These are phyloP conservation scores for Syngnathus acus DNA, from an alignment of 2,797 vertebrate genomes.

Conservation along the genomic window DNA sequence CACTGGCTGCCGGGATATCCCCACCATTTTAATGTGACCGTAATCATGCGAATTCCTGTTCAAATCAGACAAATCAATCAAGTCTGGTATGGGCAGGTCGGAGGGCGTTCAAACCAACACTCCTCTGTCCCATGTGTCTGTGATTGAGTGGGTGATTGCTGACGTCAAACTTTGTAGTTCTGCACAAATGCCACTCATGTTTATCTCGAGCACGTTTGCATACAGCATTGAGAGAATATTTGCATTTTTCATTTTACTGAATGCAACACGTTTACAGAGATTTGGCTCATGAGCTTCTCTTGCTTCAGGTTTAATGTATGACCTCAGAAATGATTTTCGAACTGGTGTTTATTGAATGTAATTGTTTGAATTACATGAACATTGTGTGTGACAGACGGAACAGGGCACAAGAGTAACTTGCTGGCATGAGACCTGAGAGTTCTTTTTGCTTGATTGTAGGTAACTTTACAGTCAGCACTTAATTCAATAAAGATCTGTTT, in stretches of 20 bases:
- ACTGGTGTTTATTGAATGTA: conserved; percentile 27
- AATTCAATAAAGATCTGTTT: conserved; percentile 64
- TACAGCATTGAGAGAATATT: conserved; percentile 44
- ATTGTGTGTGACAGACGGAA: conserved; percentile 23
- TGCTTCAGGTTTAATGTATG: conserved; percentile 16
- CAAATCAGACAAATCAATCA: conserved; percentile 43
- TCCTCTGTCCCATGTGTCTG: conserved; percentile 41
- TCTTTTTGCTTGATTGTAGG: conserved; percentile 30
- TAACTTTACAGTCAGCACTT: conserved; percentile 47
- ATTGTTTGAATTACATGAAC: conserved; percentile 24
- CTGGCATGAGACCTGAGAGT: conserved; percentile 39
- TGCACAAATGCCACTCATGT: conserved; percentile 58
- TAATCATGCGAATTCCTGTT: conserved; percentile 37
- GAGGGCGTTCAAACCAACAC: conserved; percentile 43
- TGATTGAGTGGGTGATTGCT: conserved; percentile 47
- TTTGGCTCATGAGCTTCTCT: conserved; percentile 34
- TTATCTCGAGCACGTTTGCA: conserved; percentile 37
- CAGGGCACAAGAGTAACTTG: conserved; percentile 28
- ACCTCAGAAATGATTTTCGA: conserved; percentile 20
- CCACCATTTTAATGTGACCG: conserved; percentile 14
- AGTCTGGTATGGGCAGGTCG: conserved; percentile 15
- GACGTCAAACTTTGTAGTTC: conserved; percentile 58
- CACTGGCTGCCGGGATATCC: conserved; percentile 27
- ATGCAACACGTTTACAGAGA: conserved; percentile 30
- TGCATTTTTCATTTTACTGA: conserved; percentile 40